A percentile compares a stretch with the other conserved stretches of the same genome.
These are phyloP conservation scores for Andrena trimmerana DNA, from an alignment of 2,888 invertebrate species.

Conservation along the genomic window DNA sequence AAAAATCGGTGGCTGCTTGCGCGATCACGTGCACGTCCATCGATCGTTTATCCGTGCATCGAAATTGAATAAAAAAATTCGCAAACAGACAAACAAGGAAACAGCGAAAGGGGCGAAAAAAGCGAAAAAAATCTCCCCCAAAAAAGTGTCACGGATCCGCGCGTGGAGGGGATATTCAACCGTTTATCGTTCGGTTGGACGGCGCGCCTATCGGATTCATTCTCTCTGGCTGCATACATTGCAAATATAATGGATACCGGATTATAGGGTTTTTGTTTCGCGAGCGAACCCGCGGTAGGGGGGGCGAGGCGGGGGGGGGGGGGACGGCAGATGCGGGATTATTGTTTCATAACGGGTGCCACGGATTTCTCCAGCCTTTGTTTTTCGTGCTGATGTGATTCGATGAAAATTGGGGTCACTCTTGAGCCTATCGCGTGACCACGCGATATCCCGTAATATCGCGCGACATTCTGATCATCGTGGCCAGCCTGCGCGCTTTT, in stretches of 20 bases:
- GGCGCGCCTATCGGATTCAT: constrained; percentile 65
- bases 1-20: constrained; percentile 50
- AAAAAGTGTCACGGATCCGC: constrained; percentile 25
- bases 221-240: constrained; percentile 62
- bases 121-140: no score
- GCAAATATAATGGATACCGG: constrained; percentile 66
- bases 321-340: constrained; percentile 57
- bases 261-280: constrained; percentile 63
- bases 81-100: neutral
- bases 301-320: neutral
- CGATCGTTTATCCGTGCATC: constrained; percentile 27
- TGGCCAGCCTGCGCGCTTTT: constrained; percentile 1
- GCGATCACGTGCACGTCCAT: constrained; percentile 17
- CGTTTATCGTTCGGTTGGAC: constrained; percentile 65
- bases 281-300: constrained; percentile 5
- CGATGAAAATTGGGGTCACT: constrained; percentile 45
- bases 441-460: constrained; percentile 25
- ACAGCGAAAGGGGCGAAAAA: constrained; percentile 11
- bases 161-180: constrained; percentile 50
- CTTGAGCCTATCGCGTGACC: constrained; percentile 46
- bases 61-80: neutral
- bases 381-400: constrained; percentile 42
- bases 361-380: constrained; percentile 52
- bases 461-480: constrained; percentile 6
- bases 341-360: constrained; percentile 65